phyloP scores from a whole-genome alignment of 2,888 invertebrate genomes.

The Byasa hedistus region DNA sequence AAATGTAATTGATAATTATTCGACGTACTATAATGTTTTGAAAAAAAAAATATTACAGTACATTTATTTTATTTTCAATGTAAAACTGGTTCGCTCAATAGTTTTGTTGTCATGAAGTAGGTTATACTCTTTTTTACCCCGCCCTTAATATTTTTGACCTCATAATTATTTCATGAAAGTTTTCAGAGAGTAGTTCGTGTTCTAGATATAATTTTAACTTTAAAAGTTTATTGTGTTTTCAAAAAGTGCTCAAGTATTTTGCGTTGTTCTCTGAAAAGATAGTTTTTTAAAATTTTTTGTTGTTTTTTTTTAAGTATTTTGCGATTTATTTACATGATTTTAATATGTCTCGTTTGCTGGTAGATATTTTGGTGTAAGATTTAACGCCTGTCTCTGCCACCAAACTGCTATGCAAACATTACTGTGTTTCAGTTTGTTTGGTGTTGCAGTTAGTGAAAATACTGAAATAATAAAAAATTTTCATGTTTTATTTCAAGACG shows the following conservation, averaged over 20 bases:
- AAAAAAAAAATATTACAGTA: background rate
- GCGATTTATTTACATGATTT: background rate
- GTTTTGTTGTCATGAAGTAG: constrained; percentile 21
- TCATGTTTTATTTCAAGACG: no score
- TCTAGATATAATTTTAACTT: constrained; percentile 9
- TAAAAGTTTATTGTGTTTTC: constrained; percentile 7
- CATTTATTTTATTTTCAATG: background rate
- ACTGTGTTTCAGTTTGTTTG: no score
- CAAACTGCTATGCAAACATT: no score
- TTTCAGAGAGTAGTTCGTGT: constrained; percentile 9
- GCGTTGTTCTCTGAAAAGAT: background rate
- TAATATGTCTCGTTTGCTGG: background rate
- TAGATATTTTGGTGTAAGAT: no score
- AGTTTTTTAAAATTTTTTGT: background rate
- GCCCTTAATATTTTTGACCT: constrained; percentile 28
- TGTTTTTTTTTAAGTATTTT: background rate
- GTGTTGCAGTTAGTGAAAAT: no score
- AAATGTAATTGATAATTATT: no score
- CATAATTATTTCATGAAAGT: constrained; percentile 26
- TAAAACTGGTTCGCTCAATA: constrained; percentile 16
- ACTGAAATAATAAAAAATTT: no score
- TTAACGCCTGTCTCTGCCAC: no score
- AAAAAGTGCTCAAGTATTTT: background rate
- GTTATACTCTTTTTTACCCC: constrained; percentile 12
- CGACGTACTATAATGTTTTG: no score